Evolutionary conservation across 2,113 vertebrate genomes (phyloP).

Genomic region (Chaenocephalus aceratus): DNA sequence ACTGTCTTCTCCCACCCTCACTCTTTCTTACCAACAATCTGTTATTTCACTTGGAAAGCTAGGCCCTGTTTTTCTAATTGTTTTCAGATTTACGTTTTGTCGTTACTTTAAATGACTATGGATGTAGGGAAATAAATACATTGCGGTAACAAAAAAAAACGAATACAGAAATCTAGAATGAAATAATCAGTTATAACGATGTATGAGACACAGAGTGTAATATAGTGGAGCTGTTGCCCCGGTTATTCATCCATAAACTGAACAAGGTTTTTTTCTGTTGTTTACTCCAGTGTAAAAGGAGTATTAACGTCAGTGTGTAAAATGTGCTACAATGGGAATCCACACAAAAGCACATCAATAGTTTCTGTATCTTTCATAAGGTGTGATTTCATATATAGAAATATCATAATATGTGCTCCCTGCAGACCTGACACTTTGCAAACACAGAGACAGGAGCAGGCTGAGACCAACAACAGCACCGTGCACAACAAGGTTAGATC

Average conservation of each 20-base stretch:
- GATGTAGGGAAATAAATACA: not conserved
- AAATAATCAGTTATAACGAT: not conserved
- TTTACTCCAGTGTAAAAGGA: not conserved
- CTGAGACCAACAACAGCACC: not conserved
- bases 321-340: constrained; percentile 7
- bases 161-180: too few relatives aligned
- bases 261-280: not conserved
- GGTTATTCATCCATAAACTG: not conserved
- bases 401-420: not conserved
- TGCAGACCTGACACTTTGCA: not conserved
- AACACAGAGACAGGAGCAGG: not conserved
- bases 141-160: not conserved
- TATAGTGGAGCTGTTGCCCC: not conserved
- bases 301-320: not conserved
- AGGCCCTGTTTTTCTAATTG: constrained; percentile 13
- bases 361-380: constrained; percentile 1
- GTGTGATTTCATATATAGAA: constrained; percentile 9
- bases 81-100: constrained; percentile 14
- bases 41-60: constrained; percentile 21
- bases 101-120: too few relatives aligned
- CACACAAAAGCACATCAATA: not conserved
- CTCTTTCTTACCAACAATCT: not conserved
- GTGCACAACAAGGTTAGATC: not conserved
- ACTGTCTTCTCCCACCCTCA: not conserved
- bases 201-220: not conserved